These are phyloP conservation scores for Pseudomyrmex gracilis DNA, from an alignment of 1,140 invertebrate genomes.

Conservation along the genomic window DNA sequence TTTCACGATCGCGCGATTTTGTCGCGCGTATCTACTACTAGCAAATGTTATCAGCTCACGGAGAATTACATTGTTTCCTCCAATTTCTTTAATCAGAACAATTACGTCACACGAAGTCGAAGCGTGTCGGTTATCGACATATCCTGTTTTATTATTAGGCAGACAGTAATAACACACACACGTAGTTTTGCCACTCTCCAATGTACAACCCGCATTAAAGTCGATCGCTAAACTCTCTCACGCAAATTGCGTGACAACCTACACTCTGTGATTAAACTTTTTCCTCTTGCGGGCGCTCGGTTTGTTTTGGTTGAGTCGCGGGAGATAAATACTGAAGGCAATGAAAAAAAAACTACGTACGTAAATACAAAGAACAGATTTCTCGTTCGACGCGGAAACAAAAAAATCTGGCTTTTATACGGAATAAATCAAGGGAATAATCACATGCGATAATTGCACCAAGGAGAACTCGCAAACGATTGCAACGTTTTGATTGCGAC, in stretches of 20 bases:
- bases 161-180: too few species aligned
- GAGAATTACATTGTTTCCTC: neutral
- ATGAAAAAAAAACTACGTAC: neutral
- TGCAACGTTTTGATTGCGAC: conserved; percentile 2
- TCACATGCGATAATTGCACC: neutral
- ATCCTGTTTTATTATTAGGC: too few species aligned
- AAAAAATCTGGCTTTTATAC: neutral
- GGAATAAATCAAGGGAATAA: conserved; percentile 6
- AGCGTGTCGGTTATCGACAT: neutral
- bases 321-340: neutral
- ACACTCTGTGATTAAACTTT: neutral
- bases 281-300: too few species aligned
- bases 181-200: too few species aligned
- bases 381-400: conserved; percentile 6
- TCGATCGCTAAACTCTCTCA: neutral
- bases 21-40: too few species aligned
- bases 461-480: neutral
- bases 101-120: neutral
- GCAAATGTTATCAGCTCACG: neutral
- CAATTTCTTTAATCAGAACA: conserved; percentile 1
- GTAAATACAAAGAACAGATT: neutral
- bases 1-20: too few species aligned
- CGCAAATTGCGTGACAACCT: neutral
- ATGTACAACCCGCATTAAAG: neutral
- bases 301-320: neutral